A percentile compares a stretch with the other conserved stretches of the same genome.
These are phyloP conservation scores for Laticauda laticaudata DNA, from an alignment of 2,113 vertebrate genomes.

Conservation along the genomic window DNA sequence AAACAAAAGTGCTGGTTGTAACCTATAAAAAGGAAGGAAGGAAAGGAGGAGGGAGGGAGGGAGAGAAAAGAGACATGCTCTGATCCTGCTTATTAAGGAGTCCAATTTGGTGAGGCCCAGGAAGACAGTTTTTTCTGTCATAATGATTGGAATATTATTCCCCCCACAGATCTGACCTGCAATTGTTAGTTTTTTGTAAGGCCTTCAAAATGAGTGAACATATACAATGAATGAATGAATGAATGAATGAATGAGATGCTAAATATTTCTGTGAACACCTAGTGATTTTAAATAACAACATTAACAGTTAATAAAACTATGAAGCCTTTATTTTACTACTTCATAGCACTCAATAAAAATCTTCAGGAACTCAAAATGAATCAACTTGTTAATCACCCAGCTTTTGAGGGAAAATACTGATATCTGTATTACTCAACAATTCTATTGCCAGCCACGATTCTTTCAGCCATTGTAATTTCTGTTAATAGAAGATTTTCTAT, in stretches of 20 bases:
- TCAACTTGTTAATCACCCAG: constrained; percentile 2
- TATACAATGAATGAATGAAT: not conserved
- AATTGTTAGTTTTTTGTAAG: not conserved
- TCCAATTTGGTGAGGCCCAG: not conserved
- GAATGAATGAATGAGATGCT: not conserved
- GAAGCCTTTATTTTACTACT: not conserved
- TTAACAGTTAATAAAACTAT: not conserved
- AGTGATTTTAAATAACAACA: not conserved
- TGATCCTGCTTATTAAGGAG: not conserved
- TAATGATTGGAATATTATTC: not conserved
- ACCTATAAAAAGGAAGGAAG: not conserved
- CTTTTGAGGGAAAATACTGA: not conserved
- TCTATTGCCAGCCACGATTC: constrained; percentile 18
- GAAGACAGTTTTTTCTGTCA: not conserved
- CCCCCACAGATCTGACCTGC: not conserved
- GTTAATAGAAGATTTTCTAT: constrained; percentile 20
- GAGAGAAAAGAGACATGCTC: not conserved
- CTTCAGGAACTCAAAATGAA: not conserved
- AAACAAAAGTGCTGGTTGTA: not conserved
- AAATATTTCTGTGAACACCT: not conserved
- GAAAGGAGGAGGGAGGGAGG: not conserved
- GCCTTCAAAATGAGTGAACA: not conserved
- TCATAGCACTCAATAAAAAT: not conserved
- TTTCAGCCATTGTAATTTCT: constrained; percentile 1
- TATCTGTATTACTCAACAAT: constrained; percentile 29